Base-by-base conservation (phyloP, 1,140 invertebrate species). In the Cheumatopsyche charites region DNA sequence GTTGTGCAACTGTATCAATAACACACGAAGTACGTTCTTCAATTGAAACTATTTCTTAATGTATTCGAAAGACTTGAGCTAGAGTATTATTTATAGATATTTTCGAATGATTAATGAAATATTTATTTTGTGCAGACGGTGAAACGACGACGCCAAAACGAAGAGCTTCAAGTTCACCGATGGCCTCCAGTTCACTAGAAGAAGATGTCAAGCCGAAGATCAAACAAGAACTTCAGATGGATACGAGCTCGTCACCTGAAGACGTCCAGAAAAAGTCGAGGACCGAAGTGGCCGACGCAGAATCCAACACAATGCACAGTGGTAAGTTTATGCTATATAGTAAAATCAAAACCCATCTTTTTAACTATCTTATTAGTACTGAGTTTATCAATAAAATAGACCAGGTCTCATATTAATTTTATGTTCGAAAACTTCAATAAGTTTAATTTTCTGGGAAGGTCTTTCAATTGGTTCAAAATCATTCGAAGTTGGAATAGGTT, bases 271-370 rank as follows among this genome's bases (percentile, higher is more conserved):
- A 92, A 81, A 91, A 91, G 77, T 89, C 87, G 25, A 89, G 92
- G 80, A 92, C 90, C 41, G 91, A 92, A 81, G 89, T 92, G 13
- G 91, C 89, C 49, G 93, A 95, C 80, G 92, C 92, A 43, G 92
- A 94, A 81, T 92, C 92, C 29, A 95, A 95, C 80, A 94, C 93
- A 69, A 91, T 92, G 79, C 91, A 94, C 82, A 93, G 91, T 82
- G 93, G 93, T 95, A 84, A 92, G 91, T 87, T 62, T 67, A n/a
- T n/a, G n/a, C n/a, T n/a, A n/a, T n/a, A n/a, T n/a, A n/a, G n/a
- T n/a, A n/a, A n/a, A n/a, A n/a, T n/a, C n/a, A n/a, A n/a, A n/a
- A n/a, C n/a, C n/a, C n/a, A n/a, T n/a, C n/a, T n/a, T n/a, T n/a
- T n/a, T n/a, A n/a, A n/a, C n/a, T n/a, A n/a, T n/a, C n/a, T n/a